Evolutionary conservation across 2,888 invertebrate species (phyloP), one percentile per base, ranked within the genome.

Genomic region (Saturnia pavonia): DNA sequence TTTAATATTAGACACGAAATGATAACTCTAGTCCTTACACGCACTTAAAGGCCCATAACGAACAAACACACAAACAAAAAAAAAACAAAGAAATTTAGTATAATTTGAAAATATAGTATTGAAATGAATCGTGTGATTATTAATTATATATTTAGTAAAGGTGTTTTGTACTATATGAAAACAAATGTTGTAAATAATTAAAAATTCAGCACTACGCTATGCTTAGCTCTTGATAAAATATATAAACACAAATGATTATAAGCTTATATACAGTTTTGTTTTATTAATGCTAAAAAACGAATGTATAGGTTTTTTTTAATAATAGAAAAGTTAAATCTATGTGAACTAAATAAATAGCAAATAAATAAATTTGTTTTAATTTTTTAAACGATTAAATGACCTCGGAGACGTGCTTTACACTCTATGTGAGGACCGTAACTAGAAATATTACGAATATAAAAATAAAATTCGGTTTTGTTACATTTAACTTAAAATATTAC

Each of bases 91-190:
- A 72, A 77, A 74, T 78, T 76, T 77, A 77, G 74, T 78, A 77
- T 76, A 77, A 78, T 77, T 77, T 72, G 78, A 74, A 77, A 74
- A 19, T 77, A 80, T 78, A 79, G 74, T 77, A 76, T 80, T 80
- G 74, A 80, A 86, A 84, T 83, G 85, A 81, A 85, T 82, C 79
- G 79, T 81, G 74, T 88, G 87, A 65, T 65, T 60, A 60, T 27
- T 65, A 87, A 86, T 89, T 65, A 40, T 40, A 65, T 65, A 89
- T 89, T 74, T 82, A 87, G 83, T 83, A 82, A 89, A 81, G 86
- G 88, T 90, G 87, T 91, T 91, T 91, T 91, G 88, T 91, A 91
- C 84, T 83, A 87, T 85, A 85, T 63, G 19, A 65, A 65, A 65
- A 40, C 57, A 27, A 78, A 82, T 74, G 75, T 75, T 77, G 76